Conservation (phyloP, 2,113 vertebrate species). For the Oncorhynchus mykiss region DNA sequence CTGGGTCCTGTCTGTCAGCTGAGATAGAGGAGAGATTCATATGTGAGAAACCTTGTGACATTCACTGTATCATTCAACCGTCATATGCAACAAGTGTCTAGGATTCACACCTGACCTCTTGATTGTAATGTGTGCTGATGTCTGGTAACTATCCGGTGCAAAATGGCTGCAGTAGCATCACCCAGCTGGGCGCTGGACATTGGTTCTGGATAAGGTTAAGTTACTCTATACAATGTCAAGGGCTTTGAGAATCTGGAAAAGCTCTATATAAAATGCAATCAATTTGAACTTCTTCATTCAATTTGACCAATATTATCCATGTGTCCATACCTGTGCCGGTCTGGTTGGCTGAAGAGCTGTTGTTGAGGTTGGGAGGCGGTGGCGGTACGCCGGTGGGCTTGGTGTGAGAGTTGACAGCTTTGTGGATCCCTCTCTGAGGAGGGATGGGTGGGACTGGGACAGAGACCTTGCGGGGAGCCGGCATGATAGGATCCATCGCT, state of each 20-base stretch:
- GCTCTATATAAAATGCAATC: too few relatives aligned
- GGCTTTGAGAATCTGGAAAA: too few relatives aligned
- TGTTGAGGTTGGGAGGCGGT: constrained; percentile 48
- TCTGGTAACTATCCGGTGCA: too few relatives aligned
- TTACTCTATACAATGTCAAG: too few relatives aligned
- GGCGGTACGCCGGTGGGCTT: constrained; percentile 40
- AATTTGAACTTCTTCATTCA: too few relatives aligned
- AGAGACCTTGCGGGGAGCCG: constrained; percentile 37
- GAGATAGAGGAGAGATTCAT: not conserved
- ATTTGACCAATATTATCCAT: too few relatives aligned
- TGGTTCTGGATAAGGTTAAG: too few relatives aligned
- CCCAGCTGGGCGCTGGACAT: too few relatives aligned
- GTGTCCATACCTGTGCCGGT: constrained; percentile 44
- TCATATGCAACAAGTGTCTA: not conserved
- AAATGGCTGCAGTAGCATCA: too few relatives aligned
- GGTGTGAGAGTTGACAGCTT: constrained; percentile 14
- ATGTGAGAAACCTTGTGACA: not conserved
- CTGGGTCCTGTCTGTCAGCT: constrained; percentile 41
- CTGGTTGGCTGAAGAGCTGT: constrained; percentile 45
- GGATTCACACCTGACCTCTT: too few relatives aligned
- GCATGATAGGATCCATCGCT: constrained; percentile 58
- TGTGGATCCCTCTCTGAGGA: constrained; percentile 60
- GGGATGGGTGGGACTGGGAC: constrained; percentile 53
- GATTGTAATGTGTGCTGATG: too few relatives aligned
- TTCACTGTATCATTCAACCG: not conserved